Evolutionary conservation across 2,888 invertebrate genomes (phyloP), one percentile per base, ranked within the genome.

Genomic region (Hyppa rectilinea): DNA sequence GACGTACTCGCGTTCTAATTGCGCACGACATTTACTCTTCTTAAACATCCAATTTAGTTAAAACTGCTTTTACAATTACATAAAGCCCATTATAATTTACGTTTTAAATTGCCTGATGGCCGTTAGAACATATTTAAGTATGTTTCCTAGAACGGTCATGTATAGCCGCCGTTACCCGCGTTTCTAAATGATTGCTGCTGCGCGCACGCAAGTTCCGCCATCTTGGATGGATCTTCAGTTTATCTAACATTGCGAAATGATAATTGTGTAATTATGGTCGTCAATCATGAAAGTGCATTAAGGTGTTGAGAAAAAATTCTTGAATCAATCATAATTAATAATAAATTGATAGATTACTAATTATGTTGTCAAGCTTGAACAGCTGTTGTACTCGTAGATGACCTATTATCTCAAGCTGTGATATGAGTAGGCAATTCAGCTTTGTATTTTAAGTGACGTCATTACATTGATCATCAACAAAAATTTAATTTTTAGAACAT

Each of bases 121-220:
- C 78, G 82, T 81, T 71, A 67, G 52, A 77, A 67, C 60, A 78
- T 67, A 53, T 73, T 66, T 56, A 66, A 78, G 65, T 66, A 56
- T 61, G 23, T 81, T 80, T 80, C 82, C 53, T 47, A 80, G 80
- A 70, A 82, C 14, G 56, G 60, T 70, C 82, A 60, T 78, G 66
- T 74, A 69, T n/a, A 69, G 31, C 53, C 50, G 65, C 62, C 29
- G 65, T 78, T 63, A 61, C 43, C 31, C 68, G 66, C 73, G 64
- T 83, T 81, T 81, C 84, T 81, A 81, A 74, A 81, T 78, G 31
- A 82, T 81, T 68, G 50, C 49, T 49, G 49, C 49, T 61, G 61
- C 68, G 50, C 23, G 12, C 75, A 56, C 79, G 79, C 79, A 74
- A 68, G 45, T 17, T 36, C 40, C 66, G 40, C 55, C 71, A 59